A percentile compares a stretch with the other conserved stretches of the same genome.
These are phyloP conservation scores for Megaceryle maxima DNA, from an alignment of 2,113 vertebrate genomes.

Conservation along the genomic window DNA sequence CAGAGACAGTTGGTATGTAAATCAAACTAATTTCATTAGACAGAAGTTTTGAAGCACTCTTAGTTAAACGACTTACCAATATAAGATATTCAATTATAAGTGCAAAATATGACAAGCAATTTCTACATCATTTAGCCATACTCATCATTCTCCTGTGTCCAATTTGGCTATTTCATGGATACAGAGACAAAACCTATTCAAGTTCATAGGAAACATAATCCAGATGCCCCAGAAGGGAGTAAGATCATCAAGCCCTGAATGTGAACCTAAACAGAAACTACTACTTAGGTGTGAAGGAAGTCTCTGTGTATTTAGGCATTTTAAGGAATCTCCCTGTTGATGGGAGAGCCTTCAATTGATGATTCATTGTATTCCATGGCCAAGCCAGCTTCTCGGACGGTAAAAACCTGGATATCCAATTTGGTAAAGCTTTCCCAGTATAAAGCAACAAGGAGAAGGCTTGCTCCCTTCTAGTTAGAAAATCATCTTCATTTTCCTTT, in stretches of 20 bases:
- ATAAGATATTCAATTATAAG: neutral
- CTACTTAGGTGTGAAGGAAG: neutral
- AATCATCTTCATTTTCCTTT: neutral
- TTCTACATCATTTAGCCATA: neutral
- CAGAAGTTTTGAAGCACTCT: neutral
- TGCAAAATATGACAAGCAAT: neutral
- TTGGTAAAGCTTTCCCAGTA: neutral
- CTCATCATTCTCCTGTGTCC: neutral
- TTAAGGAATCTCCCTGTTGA: neutral
- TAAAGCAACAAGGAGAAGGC: neutral
- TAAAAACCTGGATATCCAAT: neutral
- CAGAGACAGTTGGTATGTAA: neutral
- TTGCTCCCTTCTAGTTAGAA: neutral
- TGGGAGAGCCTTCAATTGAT: neutral
- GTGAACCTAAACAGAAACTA: neutral
- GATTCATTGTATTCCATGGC: neutral
- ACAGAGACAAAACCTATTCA: neutral
- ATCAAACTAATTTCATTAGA: neutral
- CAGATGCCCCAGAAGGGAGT: neutral
- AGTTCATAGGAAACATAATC: neutral
- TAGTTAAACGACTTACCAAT: neutral
- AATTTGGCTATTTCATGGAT: neutral
- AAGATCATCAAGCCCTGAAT: neutral
- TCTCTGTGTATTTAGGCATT: neutral
- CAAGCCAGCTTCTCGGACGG: neutral